Base-by-base conservation (phyloP, 2,888 invertebrate species). In the Amphipoea lucens region DNA sequence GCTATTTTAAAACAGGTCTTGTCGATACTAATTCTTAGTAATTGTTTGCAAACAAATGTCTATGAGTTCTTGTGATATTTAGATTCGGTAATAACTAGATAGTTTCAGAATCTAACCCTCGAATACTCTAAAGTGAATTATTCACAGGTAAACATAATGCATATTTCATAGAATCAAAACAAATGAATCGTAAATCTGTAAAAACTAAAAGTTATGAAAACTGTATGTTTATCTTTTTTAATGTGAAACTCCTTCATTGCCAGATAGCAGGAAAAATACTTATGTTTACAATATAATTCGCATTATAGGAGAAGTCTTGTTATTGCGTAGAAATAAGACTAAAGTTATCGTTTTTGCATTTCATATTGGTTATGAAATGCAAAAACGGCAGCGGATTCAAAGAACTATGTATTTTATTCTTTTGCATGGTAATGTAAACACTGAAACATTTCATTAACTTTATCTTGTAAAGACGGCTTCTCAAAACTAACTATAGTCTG, bases 131-230 rank as follows among this genome's bases (percentile, higher is more conserved):
- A 36, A 54, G 12, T 48, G 14, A 48, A 12, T 57, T 48, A 17
- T 79, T 60, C 14, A 62, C 5, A n/a, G 4, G 0, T 40, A 57
- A 57, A 40, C 3, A 65, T 40, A 70, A 80, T 65, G 17, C 17
- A 51, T 20, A 29, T 40, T 79, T 48, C 48, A 48, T n/a, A 60
- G 51, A n/a, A 60, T 42, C 12, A 51, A 75, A 80, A 67, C 36
- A 82, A 17, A 45, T 20, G 4, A n/a, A n/a, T 51, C 60, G 12
- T 62, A 67, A 60, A 62, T 82, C 36, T 60, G 36, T 45, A 40
- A 82, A 70, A 82, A 42, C 20, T 17, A 76, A 76, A 82, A 36
- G n/a, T 60, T 60, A 60, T 42, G n/a, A 23, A 81, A 73, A 48
- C 29, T 20, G 1, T 9, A 57, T 57, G 57, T 74, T 81, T 57